Evolutionary conservation across 1,140 invertebrate genomes (phyloP).

Genomic region (Drosophila persimilis): DNA sequence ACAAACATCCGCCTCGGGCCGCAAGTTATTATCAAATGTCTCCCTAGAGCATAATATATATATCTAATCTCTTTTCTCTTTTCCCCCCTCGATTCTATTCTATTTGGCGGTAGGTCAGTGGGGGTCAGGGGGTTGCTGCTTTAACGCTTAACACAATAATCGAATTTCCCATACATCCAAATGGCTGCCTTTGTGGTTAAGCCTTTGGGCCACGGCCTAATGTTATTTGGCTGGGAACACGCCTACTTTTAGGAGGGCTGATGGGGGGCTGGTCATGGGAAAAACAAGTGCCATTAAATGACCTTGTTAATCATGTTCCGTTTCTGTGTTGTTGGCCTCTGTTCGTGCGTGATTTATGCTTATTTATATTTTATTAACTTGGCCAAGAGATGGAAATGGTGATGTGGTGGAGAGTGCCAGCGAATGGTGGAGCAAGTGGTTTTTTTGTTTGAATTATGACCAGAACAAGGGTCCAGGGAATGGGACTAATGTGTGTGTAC

Average conservation of each 20-base stretch:
- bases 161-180: constrained; percentile 50
- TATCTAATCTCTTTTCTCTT: constrained; percentile 3
- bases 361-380: constrained; percentile 80
- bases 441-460: constrained; percentile 40
- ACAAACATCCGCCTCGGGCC: constrained; percentile 53
- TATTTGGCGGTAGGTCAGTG: constrained; percentile 3
- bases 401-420: background rate
- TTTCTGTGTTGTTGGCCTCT: constrained; percentile 52
- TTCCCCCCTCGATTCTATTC: background rate
- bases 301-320: constrained; percentile 77
- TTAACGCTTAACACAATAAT: constrained; percentile 71
- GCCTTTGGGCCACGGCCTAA: constrained; percentile 54
- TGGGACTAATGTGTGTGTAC: constrained; percentile 6
- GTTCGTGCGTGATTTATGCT: constrained; percentile 77
- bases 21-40: constrained; percentile 81
- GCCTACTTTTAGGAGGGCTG: constrained; percentile 29
- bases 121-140: constrained; percentile 42
- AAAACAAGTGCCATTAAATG: constrained; percentile 74
- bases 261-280: background rate
- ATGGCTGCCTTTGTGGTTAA: constrained; percentile 42
- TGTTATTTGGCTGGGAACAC: constrained; percentile 20
- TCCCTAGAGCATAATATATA: constrained; percentile 73
- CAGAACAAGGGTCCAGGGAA: constrained; percentile 20
- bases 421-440: background rate
- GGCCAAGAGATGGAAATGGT: background rate